A percentile compares a stretch with the other conserved stretches of the same genome.
Conservation (phyloP, 2,113 vertebrate species). For the Cettia cetti region DNA sequence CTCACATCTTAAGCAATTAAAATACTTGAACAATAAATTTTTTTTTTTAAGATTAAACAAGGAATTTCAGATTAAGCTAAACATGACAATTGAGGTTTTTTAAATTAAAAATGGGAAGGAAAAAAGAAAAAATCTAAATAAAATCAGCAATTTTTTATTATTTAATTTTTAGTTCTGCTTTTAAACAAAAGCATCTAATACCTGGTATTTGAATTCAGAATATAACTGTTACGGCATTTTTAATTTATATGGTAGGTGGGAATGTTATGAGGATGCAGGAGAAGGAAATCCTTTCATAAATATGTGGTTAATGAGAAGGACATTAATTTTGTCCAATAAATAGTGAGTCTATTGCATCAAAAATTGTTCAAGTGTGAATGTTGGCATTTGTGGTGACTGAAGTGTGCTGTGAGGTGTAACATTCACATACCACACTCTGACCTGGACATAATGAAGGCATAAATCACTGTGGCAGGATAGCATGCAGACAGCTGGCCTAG, state of each 20-base stretch:
- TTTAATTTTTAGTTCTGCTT: neutral
- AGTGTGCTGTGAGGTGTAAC: neutral
- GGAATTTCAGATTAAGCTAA: neutral
- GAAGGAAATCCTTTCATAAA: neutral
- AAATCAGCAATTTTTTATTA: accelerated
- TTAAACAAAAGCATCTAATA: neutral
- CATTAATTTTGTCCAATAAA: neutral
- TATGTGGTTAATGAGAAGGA: neutral
- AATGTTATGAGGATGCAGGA: neutral
- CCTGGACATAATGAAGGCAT: neutral
- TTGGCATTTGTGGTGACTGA: neutral
- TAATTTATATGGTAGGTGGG: accelerated
- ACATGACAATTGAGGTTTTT: accelerated
- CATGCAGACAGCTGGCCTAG: neutral
- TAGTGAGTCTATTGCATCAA: neutral
- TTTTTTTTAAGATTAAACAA: neutral
- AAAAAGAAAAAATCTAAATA: neutral
- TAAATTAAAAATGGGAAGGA: neutral
- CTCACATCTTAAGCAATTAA: neutral
- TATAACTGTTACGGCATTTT: neutral
- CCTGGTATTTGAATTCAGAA: neutral
- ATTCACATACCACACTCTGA: neutral
- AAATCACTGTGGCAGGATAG: neutral
- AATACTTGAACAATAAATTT: neutral
- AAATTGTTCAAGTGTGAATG: neutral